Base-by-base conservation (phyloP, 2,797 vertebrate species). In the Oreortyx pictus region DNA sequence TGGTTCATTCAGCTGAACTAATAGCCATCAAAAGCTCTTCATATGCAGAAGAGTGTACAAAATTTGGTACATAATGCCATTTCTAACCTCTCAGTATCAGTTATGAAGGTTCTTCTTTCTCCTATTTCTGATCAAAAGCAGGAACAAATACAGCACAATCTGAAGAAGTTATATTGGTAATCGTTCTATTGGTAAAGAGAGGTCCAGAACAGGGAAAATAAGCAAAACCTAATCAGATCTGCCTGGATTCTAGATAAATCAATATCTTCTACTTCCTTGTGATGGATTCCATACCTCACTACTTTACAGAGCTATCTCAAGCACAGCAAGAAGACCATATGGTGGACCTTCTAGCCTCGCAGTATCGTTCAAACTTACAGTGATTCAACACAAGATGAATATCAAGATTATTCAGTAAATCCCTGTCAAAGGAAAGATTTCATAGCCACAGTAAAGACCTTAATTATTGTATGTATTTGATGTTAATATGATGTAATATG, bases 361-460 rank as follows among this genome's bases (percentile, higher is more conserved):
- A 31, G 1, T 20, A 4, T 9, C 49, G 18, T 10, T 82, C 24
- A 59, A 4, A 44, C 70, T 68, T 44, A 20, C 3, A 54, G 4
- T 35, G 8, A 25, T 61, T 77, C 61, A 62, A 78, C n/a, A 39
- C 27, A 41, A 75, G 11, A 37, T 22, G n/a, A 85, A 46, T 13
- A 37, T 16, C 49, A 41, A 15, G 11, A 25, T 62, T 85, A 7
- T 7, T 37, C 0, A 0, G 1, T 59, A 66, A 8, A 0, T 41
- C 47, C 4, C 17, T 43, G 31, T n/a, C 39, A 66, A 66, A 52
- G 22, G 68, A 54, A 73, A 6, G 12, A 73, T 29, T 50, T 4
- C 23, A 39, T 1, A 64, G 39, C 10, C 22, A 20, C 39, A 11
- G 4, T 39, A 35, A 81, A 70, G 25, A 41, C 11, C 6, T 37